Evolutionary conservation across 1,140 invertebrate species (phyloP).

Genomic region (Eciton burchellii): DNA sequence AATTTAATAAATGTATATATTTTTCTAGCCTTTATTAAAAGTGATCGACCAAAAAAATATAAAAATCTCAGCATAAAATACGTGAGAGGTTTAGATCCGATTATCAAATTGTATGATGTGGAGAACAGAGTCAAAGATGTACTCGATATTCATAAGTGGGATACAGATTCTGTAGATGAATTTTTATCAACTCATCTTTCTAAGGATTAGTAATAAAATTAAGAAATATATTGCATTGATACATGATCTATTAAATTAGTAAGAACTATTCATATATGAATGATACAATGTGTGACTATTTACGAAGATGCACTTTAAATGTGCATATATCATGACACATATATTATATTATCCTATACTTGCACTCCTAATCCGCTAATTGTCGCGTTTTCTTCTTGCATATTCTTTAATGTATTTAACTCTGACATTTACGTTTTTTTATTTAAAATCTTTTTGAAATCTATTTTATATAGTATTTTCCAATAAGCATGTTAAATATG

Average conservation of each 20-base stretch:
- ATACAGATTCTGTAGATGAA: conserved; percentile 97
- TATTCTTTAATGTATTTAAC: too few species aligned
- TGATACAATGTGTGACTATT: not conserved
- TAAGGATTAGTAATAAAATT: conserved; percentile 77
- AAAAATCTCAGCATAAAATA: conserved; percentile 96
- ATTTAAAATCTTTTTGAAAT: too few species aligned
- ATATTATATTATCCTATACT: too few species aligned
- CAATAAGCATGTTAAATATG: too few species aligned
- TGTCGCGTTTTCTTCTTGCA: too few species aligned
- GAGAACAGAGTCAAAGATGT: conserved; percentile 93
- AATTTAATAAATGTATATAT: not conserved
- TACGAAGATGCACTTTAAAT: too few species aligned
- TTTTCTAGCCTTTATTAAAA: conserved; percentile 94
- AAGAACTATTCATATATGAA: conserved; percentile 36
- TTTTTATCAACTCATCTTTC: conserved; percentile 95
- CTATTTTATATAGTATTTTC: too few species aligned
- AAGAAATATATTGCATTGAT: conserved; percentile 33
- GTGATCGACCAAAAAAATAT: conserved; percentile 93
- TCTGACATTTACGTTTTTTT: too few species aligned
- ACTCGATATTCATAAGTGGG: conserved; percentile 98
- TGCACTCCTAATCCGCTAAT: too few species aligned
- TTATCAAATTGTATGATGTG: conserved; percentile 95
- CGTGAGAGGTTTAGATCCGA: conserved; percentile 95
- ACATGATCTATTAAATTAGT: conserved; percentile 23
- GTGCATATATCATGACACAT: too few species aligned